Base-by-base conservation (phyloP, 2,888 invertebrate species). In the Trichogramma evanescens region DNA sequence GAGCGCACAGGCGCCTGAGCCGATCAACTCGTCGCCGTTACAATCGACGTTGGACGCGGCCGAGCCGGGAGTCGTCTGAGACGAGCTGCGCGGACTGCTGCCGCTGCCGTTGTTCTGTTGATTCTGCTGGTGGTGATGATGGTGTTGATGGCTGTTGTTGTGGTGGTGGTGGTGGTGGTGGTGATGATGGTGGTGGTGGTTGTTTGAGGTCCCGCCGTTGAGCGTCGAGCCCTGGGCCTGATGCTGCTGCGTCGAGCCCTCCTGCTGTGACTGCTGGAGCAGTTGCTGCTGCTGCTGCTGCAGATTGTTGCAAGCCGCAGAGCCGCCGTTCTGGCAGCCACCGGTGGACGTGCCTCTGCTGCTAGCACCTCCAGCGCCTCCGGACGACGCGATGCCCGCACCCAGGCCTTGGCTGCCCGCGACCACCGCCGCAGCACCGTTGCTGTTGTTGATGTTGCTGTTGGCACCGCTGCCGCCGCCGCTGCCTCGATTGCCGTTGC, bases 401-500 rank as follows among this genome's bases (percentile, higher is more conserved):
- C 26, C 26, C 26, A 66, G 62, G 66, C 65, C 66, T 64, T 63
- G 58, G 65, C 66, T 65, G 63, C 66, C 68, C 44, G 26, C 26
- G 26, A 26, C 26, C 26, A 26, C 26, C 26, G 26, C 26, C 26
- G 26, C 26, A 26, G 3, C 26, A 26, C 26, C 26, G 26, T 26
- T 26, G 26, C 26, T 26, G 26, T 26, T 26, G 26, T 26, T 26
- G 26, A 26, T 26, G 26, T 26, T 26, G 26, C 13, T 26, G 26
- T 26, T 26, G 26, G 48, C 5, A 39, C 61, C 50, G 44, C 55
- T 54, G 50, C 65, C 78, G 75, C 74, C 79, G 74, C 74, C 77
- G 74, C 79, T 82, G 76, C 80, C 74, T 63, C 71, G 73, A 79
- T 82, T 81, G 77, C 81, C 80, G 74, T 77, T 80, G 75, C 76